Evolutionary conservation across 2,113 vertebrate species (phyloP).

Genomic region (Leiothrix lutea): DNA sequence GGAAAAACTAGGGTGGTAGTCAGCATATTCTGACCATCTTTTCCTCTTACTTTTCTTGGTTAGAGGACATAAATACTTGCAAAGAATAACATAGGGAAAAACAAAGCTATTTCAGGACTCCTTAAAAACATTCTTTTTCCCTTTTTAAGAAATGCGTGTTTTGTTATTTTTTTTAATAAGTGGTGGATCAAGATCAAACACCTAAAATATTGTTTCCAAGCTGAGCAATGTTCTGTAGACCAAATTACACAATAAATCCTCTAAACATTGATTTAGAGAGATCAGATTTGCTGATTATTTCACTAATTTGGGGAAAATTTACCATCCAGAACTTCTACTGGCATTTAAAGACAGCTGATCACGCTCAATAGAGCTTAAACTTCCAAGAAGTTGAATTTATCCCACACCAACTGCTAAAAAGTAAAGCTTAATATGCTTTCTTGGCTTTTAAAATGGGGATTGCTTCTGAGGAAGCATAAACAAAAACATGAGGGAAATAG

Average conservation of each 20-base stretch:
- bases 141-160: neutral
- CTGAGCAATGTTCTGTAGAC: neutral
- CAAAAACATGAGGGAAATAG: slow-evolving; percentile 33
- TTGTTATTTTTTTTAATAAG: neutral
- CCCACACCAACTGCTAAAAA: neutral
- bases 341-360: neutral
- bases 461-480: slow-evolving; percentile 33
- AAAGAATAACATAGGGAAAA: slow-evolving; percentile 1
- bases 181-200: slow-evolving; percentile 3
- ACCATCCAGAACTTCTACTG: neutral
- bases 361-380: neutral
- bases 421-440: neutral
- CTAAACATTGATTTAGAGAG: neutral
- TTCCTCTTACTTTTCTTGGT: neutral
- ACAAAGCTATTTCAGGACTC: neutral
- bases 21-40: neutral
- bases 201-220: neutral
- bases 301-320: neutral
- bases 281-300: slow-evolving; percentile 8
- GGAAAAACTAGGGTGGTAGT: neutral
- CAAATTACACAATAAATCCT: neutral
- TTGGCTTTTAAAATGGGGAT: neutral
- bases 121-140: neutral
- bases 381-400: neutral
- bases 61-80: neutral